phyloP scores from a whole-genome alignment of 2,888 invertebrate genomes.

The Melipona bicolor region DNA sequence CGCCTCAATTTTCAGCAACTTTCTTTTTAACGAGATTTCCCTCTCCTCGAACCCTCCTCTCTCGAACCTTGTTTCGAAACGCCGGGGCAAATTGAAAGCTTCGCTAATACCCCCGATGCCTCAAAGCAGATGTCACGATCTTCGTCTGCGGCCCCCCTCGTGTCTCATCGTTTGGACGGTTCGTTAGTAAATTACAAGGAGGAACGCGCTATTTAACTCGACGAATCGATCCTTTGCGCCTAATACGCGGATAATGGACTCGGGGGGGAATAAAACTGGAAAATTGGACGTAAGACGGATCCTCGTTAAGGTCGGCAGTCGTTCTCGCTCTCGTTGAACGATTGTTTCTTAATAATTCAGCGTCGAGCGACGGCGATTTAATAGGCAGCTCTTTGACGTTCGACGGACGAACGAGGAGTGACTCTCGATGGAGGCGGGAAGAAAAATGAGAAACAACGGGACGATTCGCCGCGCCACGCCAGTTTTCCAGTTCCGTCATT shows the following conservation, averaged over 20 bases:
- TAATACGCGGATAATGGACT: neutral
- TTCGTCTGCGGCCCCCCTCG: neutral
- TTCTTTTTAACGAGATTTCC: slow-evolving; percentile 2
- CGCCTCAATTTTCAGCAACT: neutral
- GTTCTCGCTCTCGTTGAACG: no score
- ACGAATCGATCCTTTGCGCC: slow-evolving; percentile 1
- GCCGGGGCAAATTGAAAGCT: slow-evolving; percentile 45
- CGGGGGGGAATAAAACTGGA: neutral
- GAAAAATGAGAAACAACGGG: slow-evolving; percentile 17
- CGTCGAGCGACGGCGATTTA: neutral
- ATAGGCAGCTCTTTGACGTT: slow-evolving; percentile 5
- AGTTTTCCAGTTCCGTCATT: slow-evolving; percentile 26
- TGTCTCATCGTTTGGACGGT: slow-evolving; percentile 34
- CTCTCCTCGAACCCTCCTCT: neutral
- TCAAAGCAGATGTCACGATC: slow-evolving; percentile 46
- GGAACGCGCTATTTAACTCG: slow-evolving; percentile 22
- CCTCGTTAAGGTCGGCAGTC: neutral
- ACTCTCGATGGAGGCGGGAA: neutral
- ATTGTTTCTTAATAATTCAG: slow-evolving; percentile 6
- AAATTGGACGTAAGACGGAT: neutral
- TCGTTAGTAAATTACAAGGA: slow-evolving; percentile 65
- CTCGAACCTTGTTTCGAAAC: slow-evolving; percentile 14
- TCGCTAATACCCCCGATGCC: slow-evolving; percentile 39
- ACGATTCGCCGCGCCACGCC: slow-evolving; percentile 8
- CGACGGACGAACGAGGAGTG: neutral